These are phyloP conservation scores for Sardina pilchardus DNA, from an alignment of 2,113 vertebrate species.

Conservation along the genomic window DNA sequence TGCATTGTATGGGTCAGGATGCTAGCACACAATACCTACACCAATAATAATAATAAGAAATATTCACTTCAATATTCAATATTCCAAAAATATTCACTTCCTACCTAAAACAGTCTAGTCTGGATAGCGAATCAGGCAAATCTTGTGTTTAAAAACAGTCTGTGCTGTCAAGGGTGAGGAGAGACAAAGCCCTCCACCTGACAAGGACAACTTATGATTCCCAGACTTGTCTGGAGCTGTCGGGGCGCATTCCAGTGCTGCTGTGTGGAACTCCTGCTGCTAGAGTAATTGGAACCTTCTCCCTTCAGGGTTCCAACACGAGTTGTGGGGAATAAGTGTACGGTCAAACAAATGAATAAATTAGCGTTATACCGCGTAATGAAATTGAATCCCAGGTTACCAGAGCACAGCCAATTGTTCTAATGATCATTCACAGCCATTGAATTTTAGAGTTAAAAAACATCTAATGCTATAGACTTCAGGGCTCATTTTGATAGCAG, in stretches of 20 bases:
- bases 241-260: not conserved
- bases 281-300: not conserved
- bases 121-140: not conserved
- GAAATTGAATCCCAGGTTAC: not conserved
- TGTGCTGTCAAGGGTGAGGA: not conserved
- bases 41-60: too few relatives aligned
- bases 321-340: not conserved
- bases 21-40: not conserved
- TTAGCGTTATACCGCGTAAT: not conserved
- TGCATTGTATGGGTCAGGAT: not conserved
- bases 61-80: too few relatives aligned
- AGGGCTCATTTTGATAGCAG: too few relatives aligned
- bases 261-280: not conserved
- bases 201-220: not conserved
- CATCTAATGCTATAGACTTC: too few relatives aligned
- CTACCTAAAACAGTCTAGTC: not conserved
- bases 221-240: slow-evolving; percentile 3
- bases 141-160: not conserved
- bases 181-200: not conserved
- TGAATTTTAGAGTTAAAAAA: too few relatives aligned
- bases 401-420: too few relatives aligned
- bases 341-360: not conserved
- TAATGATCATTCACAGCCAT: too few relatives aligned
- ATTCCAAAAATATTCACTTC: not conserved
- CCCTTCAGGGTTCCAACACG: not conserved